Base-by-base conservation (phyloP, 2,113 vertebrate species). In the Clinocottus analis region DNA sequence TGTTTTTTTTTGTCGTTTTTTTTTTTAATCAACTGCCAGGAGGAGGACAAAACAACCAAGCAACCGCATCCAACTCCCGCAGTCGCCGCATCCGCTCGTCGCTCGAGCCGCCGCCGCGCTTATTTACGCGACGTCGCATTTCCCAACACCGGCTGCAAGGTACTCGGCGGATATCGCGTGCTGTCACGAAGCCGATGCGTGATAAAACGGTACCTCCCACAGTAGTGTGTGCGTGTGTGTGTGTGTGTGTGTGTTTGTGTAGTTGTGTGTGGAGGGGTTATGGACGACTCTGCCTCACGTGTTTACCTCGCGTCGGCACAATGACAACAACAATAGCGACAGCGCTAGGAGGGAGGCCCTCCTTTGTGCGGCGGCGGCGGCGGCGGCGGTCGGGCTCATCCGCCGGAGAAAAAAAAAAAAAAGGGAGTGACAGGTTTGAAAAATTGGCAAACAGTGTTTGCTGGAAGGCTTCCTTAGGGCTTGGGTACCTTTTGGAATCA, bases 381-480 rank as follows among this genome's bases (percentile, higher is more conserved):
- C n/a, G n/a, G n/a, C n/a, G n/a, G n/a, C n/a, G 65, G 79, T 25
- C 65, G 3, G 85, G 95, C 94, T 89, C 84, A 94, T 95, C 93
- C 94, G 72, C 72, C 31, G 25, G 83, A 77, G 80, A n/a, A n/a
- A n/a, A n/a, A n/a, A n/a, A n/a, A n/a, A n/a, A n/a, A n/a, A 83
- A 76, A 79, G 75, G 88, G 80, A 89, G 90, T 93, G 92, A 91
- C 92, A 92, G 85, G 72, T 92, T 91, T 91, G 90, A 93, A 79
- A 88, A 92, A 92, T 90, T 90, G 92, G 83, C 87, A 88, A 83
- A 84, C 80, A 41, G 70, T 19, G 83, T 79, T 86, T 53, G 91
- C 93, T 92, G 89, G 90, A 85, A 92, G 93, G 91, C 88, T 90
- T 90, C 86, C 88, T 89, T 29, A 70, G 93, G 91, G 91, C 89